A percentile compares a stretch with the other conserved stretches of the same genome.
These are phyloP conservation scores for Dolichoris vasculosae DNA, from an alignment of 1,140 invertebrate genomes.

Conservation along the genomic window DNA sequence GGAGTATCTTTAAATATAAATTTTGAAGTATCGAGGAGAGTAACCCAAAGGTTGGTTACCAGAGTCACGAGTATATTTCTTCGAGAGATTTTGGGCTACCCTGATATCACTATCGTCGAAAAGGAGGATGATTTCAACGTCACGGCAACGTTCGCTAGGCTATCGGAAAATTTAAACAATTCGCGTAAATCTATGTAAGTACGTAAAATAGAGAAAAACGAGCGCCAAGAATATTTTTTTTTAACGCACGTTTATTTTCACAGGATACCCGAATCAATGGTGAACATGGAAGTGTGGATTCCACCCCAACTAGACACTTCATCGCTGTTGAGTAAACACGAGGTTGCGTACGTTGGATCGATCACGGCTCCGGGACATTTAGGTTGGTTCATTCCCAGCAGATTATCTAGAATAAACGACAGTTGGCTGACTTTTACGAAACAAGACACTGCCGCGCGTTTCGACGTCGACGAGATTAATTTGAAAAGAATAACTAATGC, in stretches of 20 bases:
- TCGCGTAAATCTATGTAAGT: conserved; percentile 38
- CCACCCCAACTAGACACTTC: conserved; percentile 76
- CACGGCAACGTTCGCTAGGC: conserved; percentile 62
- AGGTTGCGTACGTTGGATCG: conserved; percentile 78
- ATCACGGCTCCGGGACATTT: conserved; percentile 80
- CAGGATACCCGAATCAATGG: conserved; percentile 77
- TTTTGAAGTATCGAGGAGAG: conserved; percentile 76
- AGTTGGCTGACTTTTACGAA: conserved; percentile 76
- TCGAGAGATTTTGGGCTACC: conserved; percentile 79
- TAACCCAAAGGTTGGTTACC: conserved; percentile 79
- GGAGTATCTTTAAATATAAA: conserved; percentile 64
- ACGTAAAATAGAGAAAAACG: not conserved
- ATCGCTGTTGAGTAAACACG: conserved; percentile 63
- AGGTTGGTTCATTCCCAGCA: conserved; percentile 82
- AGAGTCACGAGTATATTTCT: conserved; percentile 80
- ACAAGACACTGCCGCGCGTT: conserved; percentile 67
- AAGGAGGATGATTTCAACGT: conserved; percentile 72
- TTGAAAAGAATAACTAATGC: conserved; percentile 56
- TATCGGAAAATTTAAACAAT: conserved; percentile 50
- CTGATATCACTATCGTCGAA: conserved; percentile 73
- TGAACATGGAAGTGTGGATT: conserved; percentile 84
- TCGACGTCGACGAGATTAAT: conserved; percentile 68
- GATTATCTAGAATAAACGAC: conserved; percentile 65
- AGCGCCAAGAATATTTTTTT: not conserved
- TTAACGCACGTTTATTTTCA: not conserved